Conservation (phyloP, 1,140 invertebrate genomes). For the Trichonephila clavipes region DNA sequence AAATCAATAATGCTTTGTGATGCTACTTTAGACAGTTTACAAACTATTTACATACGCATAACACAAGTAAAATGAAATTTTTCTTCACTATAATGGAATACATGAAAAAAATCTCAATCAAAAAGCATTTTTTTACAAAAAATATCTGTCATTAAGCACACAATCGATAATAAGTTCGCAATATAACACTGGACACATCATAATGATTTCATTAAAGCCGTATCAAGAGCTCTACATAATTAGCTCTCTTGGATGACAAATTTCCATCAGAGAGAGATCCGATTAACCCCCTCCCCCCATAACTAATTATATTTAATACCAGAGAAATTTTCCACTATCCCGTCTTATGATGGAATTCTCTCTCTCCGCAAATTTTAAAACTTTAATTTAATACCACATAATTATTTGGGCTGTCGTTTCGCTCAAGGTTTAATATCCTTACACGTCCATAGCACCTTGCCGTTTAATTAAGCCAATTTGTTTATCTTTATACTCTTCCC, state of each 20-base stretch:
- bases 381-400: background rate
- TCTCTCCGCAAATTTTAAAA: background rate
- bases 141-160: no score
- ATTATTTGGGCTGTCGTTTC: background rate
- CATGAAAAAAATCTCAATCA: no score
- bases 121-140: no score
- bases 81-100: no score
- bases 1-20: no score
- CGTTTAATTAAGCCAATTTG: no score
- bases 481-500: no score
- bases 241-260: background rate
- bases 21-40: no score
- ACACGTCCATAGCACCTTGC: background rate
- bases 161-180: no score
- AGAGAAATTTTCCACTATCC: background rate
- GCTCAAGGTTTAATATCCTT: background rate
- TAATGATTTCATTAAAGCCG: background rate
- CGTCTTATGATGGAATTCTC: background rate
- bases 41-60: no score
- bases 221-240: background rate
- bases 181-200: no score
- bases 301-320: background rate
- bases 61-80: no score
- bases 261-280: background rate
- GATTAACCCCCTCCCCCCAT: background rate